phyloP scores from a whole-genome alignment of 2,888 invertebrate species.

The Drosophila peninsularis region DNA sequence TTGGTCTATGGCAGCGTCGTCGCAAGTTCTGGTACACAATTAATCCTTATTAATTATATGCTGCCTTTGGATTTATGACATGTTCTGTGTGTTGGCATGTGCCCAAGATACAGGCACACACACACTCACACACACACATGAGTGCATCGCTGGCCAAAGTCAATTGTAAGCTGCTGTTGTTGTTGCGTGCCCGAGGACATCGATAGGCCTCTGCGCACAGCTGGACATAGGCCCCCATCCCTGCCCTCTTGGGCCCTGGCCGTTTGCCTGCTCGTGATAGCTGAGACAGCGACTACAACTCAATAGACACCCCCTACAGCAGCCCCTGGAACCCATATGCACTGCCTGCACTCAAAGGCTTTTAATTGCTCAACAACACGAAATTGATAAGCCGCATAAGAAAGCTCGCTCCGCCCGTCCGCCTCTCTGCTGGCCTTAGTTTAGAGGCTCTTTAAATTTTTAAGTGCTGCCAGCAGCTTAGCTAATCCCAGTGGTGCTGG shows the following conservation, averaged over 20 bases:
- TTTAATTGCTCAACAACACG: constrained; percentile 50
- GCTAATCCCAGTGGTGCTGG: constrained; percentile 8
- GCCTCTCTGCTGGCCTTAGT: background rate
- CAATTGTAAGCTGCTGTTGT: constrained; percentile 51
- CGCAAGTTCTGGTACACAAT: constrained; percentile 75
- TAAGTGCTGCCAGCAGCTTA: background rate
- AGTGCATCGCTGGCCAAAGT: constrained; percentile 49
- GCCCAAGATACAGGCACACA: constrained; percentile 51
- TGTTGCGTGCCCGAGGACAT: constrained; percentile 37
- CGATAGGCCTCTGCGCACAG: constrained; percentile 49
- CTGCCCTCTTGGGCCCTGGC: background rate
- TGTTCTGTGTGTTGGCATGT: constrained; percentile 70
- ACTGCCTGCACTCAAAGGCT: constrained; percentile 40
- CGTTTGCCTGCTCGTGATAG: constrained; percentile 60
- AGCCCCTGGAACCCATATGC: background rate
- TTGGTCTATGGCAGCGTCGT: constrained; percentile 57
- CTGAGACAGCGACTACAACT: constrained; percentile 55
- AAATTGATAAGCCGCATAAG: constrained; percentile 32
- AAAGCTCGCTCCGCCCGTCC: background rate
- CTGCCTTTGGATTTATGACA: constrained; percentile 76
- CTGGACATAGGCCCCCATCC: constrained; percentile 20
- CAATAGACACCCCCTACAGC: constrained; percentile 34
- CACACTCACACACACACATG: constrained; percentile 7
- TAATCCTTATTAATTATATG: constrained; percentile 81
- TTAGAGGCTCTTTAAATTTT: background rate